phyloP scores from a whole-genome alignment of 2,888 invertebrate species.

The Papilio protenor region DNA sequence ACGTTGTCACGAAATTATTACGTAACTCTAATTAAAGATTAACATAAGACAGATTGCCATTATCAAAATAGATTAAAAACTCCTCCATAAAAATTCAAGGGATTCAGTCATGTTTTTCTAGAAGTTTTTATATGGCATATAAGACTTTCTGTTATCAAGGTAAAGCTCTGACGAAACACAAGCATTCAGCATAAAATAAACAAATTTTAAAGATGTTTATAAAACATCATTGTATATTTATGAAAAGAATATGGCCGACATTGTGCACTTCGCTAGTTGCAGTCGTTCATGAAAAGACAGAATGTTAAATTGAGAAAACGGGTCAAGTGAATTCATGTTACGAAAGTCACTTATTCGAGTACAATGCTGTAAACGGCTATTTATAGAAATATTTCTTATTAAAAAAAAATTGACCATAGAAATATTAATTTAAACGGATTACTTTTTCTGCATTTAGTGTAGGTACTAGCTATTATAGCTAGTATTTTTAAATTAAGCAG shows the following conservation, averaged over 20 bases:
- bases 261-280: constrained; percentile 1
- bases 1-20: background rate
- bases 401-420: background rate
- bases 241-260: background rate
- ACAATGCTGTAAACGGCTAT: background rate
- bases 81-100: background rate
- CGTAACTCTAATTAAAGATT: background rate
- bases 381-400: background rate
- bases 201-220: background rate
- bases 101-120: background rate
- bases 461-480: too few relatives aligned
- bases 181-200: background rate
- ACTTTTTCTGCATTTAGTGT: too few relatives aligned
- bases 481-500: too few relatives aligned
- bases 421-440: background rate
- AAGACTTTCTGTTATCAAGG: background rate
- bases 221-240: background rate
- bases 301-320: constrained; percentile 12
- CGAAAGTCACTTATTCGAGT: background rate
- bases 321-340: constrained; percentile 15
- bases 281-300: background rate
- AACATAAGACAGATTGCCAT: constrained; percentile 3
- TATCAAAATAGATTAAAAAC: background rate
- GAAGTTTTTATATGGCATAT: background rate
- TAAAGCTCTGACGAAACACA: background rate